Conservation (phyloP, 1,140 invertebrate species). For the Bactericera cockerelli region DNA sequence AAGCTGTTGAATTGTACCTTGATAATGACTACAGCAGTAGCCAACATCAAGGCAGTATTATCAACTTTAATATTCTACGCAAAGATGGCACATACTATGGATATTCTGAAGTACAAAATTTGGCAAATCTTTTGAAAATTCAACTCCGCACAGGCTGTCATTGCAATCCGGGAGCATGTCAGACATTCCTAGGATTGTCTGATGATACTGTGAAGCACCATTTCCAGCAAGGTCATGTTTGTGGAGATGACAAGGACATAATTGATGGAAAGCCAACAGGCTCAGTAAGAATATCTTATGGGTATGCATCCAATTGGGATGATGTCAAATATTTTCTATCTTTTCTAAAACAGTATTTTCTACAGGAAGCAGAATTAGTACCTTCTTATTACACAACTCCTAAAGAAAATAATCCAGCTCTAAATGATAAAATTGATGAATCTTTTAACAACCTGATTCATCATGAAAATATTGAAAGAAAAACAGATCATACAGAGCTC, state of each 20-base stretch:
- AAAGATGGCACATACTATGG: conserved; percentile 65
- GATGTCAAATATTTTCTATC: conserved; percentile 36
- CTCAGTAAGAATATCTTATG: conserved; percentile 80
- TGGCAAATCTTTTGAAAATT: conserved; percentile 73
- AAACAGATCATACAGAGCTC: too few species aligned
- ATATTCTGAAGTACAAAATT: conserved; percentile 75
- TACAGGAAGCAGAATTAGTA: neutral
- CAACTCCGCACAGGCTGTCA: conserved; percentile 85
- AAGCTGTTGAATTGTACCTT: conserved; percentile 54
- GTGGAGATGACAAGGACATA: conserved; percentile 78
- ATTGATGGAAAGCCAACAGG: conserved; percentile 83
- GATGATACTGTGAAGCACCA: conserved; percentile 43
- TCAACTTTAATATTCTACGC: conserved; percentile 77
- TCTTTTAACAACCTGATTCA: too few species aligned
- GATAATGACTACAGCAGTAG: conserved; percentile 46
- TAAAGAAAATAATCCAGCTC: too few species aligned
- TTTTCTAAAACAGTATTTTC: conserved; percentile 2
- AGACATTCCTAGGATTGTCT: conserved; percentile 55
- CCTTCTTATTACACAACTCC: too few species aligned
- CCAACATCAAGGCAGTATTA: conserved; percentile 59
- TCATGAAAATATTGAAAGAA: too few species aligned
- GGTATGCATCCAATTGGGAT: conserved; percentile 64
- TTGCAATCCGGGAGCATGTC: conserved; percentile 92
- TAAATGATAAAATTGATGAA: too few species aligned
- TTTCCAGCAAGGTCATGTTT: conserved; percentile 68